These are phyloP conservation scores for Leucozona laternaria DNA, from an alignment of 2,888 invertebrate species.

Conservation along the genomic window DNA sequence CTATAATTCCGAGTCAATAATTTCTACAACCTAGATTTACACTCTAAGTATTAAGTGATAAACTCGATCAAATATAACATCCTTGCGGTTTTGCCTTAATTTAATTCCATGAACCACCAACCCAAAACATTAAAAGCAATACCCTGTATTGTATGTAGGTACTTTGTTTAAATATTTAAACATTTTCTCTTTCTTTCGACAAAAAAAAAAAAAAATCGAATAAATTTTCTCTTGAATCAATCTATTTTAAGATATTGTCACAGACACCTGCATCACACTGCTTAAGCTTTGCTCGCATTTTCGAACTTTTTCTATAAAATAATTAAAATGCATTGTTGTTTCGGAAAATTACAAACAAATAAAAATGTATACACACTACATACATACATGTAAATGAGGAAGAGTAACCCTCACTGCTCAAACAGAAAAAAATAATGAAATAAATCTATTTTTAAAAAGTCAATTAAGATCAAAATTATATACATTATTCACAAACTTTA, in stretches of 20 bases:
- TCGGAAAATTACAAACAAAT: neutral
- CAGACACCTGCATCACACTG: conserved; percentile 51
- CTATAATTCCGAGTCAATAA: too few relatives aligned
- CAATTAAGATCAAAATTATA: conserved; percentile 36
- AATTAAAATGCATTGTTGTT: conserved; percentile 50
- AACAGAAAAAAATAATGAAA: neutral
- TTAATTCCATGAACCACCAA: neutral
- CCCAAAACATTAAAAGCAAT: neutral
- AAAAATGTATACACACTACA: neutral
- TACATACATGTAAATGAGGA: neutral
- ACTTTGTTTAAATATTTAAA: neutral
- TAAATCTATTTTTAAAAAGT: conserved; percentile 23
- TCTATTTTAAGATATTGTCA: conserved; percentile 59
- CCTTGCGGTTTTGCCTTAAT: neutral
- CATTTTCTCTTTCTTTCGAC: neutral
- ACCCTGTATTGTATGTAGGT: neutral
- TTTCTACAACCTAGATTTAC: too few relatives aligned
- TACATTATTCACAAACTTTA: neutral
- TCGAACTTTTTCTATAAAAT: conserved; percentile 41
- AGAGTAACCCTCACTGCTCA: neutral
- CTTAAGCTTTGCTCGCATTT: conserved; percentile 4
- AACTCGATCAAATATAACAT: neutral
- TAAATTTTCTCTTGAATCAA: neutral
- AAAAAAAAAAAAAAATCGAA: conserved; percentile 6
- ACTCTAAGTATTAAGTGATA: too few relatives aligned